Evolutionary conservation across 1,140 invertebrate genomes (phyloP).

Genomic region (Neotoxoptera formosana): DNA sequence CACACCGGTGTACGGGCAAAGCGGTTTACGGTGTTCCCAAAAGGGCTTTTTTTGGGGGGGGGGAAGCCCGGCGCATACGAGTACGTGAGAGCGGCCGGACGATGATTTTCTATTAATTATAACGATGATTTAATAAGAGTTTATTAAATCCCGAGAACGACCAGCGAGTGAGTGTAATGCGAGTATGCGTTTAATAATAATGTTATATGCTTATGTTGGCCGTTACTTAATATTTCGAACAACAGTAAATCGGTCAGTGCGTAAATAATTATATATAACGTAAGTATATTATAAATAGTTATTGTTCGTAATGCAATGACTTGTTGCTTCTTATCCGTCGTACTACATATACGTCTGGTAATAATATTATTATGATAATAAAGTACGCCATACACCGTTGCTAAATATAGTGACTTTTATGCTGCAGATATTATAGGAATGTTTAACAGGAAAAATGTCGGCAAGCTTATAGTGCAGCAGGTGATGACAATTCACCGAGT

Average conservation of each 20-base stretch:
- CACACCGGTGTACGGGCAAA: neutral
- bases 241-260: neutral
- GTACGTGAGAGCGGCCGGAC: no score
- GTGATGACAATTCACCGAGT: neutral
- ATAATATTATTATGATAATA: neutral
- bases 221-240: neutral
- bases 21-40: constrained; percentile 17
- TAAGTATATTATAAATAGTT: no score
- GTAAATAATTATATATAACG: neutral
- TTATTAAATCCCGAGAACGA: neutral
- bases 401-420: neutral
- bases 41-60: neutral
- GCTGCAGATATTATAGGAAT: neutral
- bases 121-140: neutral
- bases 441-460: neutral
- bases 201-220: neutral
- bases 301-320: no score
- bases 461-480: no score
- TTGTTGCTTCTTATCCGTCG: neutral
- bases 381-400: neutral
- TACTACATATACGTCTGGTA: neutral
- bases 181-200: neutral
- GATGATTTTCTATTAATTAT: neutral
- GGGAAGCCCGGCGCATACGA: no score
- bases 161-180: neutral